Evolutionary conservation across 2,113 vertebrate species (phyloP), one percentile per base, ranked within the genome.

Genomic region (Cochlearius cochlearius): DNA sequence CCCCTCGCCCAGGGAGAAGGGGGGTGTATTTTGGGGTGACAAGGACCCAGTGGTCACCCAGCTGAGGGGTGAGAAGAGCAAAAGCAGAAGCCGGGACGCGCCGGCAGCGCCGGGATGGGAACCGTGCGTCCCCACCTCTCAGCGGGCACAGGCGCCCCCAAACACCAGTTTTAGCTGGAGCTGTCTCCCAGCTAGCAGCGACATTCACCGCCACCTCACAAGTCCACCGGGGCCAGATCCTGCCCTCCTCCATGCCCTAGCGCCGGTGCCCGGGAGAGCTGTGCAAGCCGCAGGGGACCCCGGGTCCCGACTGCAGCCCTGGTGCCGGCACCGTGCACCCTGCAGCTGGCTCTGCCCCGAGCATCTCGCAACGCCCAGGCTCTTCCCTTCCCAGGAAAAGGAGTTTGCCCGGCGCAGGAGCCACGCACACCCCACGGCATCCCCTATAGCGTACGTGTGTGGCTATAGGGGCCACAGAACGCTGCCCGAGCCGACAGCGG

Each of bases 391-490:
- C 90, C 49, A 14, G 76, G 47, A 77, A 63, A 73, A 15, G 8
- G 36, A 5, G 2, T 19, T 25, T 77, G 0, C 41, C 53, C 38
- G 6, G 25, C 0, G 0, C 63, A 53, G 50, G 49, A 66, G 43
- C 49, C 49, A 52, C 7, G 0, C 23, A 10, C 50, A 6, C 7
- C 43, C 22, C 36, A 9, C 8, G 2, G 27, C 56, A 47, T n/a
- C 53, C 67, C 52, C 84, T 12, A 1, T 0, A 5, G 53, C 4
- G 1, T 6, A 3, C 0, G 0, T 3, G 11, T 9, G 1, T 0
- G 7, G 50, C 47, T 63, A 0, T 0, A 4, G 38, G 55, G 38
- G 3, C 30, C 32, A 10, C 10, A 6, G 39, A 29, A 32, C 45
- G n/a, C 52, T 21, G 23, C 39, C 41, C 0, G 2, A 62, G 52